A percentile compares a stretch with the other conserved stretches of the same genome.
These are phyloP conservation scores for Hydrolagus colliei DNA, from an alignment of 2,797 vertebrate genomes.

Conservation along the genomic window DNA sequence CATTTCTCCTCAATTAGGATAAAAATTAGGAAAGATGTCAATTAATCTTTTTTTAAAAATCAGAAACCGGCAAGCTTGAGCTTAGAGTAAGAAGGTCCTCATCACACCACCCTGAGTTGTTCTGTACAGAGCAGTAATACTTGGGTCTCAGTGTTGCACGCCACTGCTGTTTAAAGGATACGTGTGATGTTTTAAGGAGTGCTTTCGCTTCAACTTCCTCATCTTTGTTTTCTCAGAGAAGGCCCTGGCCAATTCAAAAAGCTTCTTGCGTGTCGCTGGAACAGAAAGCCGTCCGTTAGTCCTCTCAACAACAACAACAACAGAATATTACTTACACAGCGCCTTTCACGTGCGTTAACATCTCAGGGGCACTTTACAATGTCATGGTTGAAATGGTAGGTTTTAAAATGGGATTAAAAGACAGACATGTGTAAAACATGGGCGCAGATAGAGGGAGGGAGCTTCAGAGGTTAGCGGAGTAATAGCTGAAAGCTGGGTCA, in stretches of 20 bases:
- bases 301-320: not conserved
- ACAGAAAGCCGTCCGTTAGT: not conserved
- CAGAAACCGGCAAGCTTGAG: too few species aligned
- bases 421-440: too few species aligned
- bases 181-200: conserved; percentile 79
- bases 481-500: not conserved
- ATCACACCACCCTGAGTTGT: too few species aligned
- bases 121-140: too few species aligned
- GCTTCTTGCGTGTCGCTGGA: conserved; percentile 87
- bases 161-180: conserved; percentile 67
- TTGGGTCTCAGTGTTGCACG: too few species aligned
- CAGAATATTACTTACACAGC: not conserved
- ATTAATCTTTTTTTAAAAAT: too few species aligned
- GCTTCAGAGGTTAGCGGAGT: not conserved
- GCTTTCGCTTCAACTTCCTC: conserved; percentile 83
- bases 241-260: conserved; percentile 88
- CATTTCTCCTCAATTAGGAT: too few species aligned
- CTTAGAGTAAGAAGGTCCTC: too few species aligned
- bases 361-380: not conserved
- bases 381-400: too few species aligned
- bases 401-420: too few species aligned
- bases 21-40: too few species aligned
- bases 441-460: not conserved
- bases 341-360: not conserved
- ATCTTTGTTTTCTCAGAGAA: conserved; percentile 95